Evolutionary conservation across 2,113 vertebrate species (phyloP).

Genomic region (Maccullochella peelii): DNA sequence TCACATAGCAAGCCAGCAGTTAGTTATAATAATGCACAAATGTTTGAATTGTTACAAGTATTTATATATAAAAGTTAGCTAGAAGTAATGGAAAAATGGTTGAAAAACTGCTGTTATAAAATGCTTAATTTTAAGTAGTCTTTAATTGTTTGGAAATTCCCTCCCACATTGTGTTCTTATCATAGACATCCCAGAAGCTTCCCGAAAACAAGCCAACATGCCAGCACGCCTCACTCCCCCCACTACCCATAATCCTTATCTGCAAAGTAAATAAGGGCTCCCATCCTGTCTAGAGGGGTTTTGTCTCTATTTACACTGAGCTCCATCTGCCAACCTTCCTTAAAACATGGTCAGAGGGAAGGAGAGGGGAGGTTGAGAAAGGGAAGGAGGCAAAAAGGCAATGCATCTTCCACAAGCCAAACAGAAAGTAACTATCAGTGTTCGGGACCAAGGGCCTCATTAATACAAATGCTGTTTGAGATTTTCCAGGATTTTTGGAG

Average conservation of each 20-base stretch:
- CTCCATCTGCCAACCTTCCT: constrained; percentile 49
- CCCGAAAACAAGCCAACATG: constrained; percentile 69
- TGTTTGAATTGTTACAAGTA: background rate
- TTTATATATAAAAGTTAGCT: background rate
- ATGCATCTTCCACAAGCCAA: constrained; percentile 25
- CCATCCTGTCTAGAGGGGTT: constrained; percentile 65
- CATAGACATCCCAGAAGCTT: constrained; percentile 72
- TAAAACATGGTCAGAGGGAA: constrained; percentile 31
- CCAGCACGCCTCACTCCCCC: constrained; percentile 51
- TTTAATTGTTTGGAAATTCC: constrained; percentile 41
- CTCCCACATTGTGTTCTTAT: constrained; percentile 66
- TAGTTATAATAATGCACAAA: too few species aligned
- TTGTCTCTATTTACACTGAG: constrained; percentile 58
- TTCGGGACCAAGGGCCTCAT: background rate
- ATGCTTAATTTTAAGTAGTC: constrained; percentile 2
- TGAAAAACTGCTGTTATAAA: background rate
- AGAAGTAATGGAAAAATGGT: background rate
- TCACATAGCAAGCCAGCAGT: background rate
- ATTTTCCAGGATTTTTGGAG: constrained; percentile 10
- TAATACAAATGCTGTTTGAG: constrained; percentile 18
- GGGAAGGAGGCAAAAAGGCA: constrained; percentile 14
- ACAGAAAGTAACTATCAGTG: constrained; percentile 30
- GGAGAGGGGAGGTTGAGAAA: constrained; percentile 12
- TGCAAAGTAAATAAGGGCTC: constrained; percentile 74
- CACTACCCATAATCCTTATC: constrained; percentile 73